Evolutionary conservation across 2,113 vertebrate species (phyloP).

Genomic region (Candoia aspera): DNA sequence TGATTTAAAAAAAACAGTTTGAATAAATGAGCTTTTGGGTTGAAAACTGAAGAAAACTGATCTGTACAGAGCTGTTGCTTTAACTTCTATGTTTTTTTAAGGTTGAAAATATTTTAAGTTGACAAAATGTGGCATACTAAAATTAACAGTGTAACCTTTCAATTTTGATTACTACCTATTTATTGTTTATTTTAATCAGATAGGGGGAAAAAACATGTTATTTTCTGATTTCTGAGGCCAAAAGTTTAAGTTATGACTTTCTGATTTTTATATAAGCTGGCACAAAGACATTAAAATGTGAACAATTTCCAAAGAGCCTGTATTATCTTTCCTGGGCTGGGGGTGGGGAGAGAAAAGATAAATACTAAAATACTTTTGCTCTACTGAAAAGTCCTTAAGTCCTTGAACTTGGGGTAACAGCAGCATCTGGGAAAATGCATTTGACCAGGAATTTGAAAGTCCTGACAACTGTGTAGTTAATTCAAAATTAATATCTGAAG

Average conservation of each 20-base stretch:
- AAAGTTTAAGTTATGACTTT: constrained; percentile 52
- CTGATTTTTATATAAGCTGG: constrained; percentile 44
- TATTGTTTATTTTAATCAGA: constrained; percentile 64
- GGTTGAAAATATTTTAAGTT: constrained; percentile 58
- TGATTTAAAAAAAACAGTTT: neutral
- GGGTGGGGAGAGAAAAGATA: neutral
- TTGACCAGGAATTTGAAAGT: neutral
- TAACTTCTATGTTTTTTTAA: constrained; percentile 43
- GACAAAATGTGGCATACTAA: constrained; percentile 58
- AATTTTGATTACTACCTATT: constrained; percentile 59
- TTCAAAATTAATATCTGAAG: neutral
- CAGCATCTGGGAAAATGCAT: neutral
- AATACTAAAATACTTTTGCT: constrained; percentile 59
- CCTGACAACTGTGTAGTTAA: neutral
- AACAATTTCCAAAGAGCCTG: constrained; percentile 55
- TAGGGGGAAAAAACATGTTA: constrained; percentile 59
- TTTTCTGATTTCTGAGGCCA: constrained; percentile 55
- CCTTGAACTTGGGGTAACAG: neutral
- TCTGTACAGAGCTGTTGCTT: constrained; percentile 39
- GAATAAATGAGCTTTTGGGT: constrained; percentile 49
- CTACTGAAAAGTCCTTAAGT: constrained; percentile 52
- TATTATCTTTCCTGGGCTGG: constrained; percentile 46
- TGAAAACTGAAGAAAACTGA: constrained; percentile 21
- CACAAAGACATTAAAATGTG: constrained; percentile 50
- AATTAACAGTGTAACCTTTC: constrained; percentile 56